Percentiles rank a stretch among this genome's conserved stretches.
These are phyloP conservation scores for Papilio gigon DNA, from an alignment of 2,888 invertebrate species.

Conservation along the genomic window DNA sequence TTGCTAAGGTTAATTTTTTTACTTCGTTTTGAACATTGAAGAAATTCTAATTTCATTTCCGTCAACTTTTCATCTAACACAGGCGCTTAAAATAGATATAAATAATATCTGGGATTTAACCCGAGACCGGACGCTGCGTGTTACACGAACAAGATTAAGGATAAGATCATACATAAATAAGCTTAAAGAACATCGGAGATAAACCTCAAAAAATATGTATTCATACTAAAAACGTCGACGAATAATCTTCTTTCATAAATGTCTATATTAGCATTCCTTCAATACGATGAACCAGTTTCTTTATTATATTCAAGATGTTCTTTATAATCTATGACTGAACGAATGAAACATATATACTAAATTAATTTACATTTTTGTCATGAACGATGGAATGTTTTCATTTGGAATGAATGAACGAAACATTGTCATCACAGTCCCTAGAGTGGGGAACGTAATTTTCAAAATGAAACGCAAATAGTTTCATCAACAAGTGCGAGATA, in stretches of 20 bases:
- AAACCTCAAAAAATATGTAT: conserved; percentile 25
- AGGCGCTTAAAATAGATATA: neutral
- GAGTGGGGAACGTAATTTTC: conserved; percentile 15
- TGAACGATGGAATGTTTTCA: neutral
- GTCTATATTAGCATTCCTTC: neutral
- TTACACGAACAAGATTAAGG: conserved; percentile 9
- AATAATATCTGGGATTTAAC: too few species aligned
- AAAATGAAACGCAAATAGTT: conserved; percentile 27
- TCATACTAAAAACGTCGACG: conserved; percentile 24
- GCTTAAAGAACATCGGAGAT: conserved; percentile 20
- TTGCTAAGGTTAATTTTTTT: too few species aligned
- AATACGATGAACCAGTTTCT: conserved; percentile 5
- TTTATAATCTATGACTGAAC: neutral
- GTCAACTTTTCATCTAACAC: neutral
- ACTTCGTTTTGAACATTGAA: too few species aligned
- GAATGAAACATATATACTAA: conserved; percentile 8
- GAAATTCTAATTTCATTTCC: neutral
- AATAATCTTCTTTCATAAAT: conserved; percentile 11
- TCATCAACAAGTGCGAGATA: conserved; percentile 23
- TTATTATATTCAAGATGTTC: neutral
- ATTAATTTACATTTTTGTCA: neutral
- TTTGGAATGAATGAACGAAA: conserved; percentile 11
- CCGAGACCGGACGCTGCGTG: neutral
- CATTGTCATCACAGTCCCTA: conserved; percentile 4
- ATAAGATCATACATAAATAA: conserved; percentile 19